Base-by-base conservation (phyloP, 2,113 vertebrate genomes). In the Lepus timidus region DNA sequence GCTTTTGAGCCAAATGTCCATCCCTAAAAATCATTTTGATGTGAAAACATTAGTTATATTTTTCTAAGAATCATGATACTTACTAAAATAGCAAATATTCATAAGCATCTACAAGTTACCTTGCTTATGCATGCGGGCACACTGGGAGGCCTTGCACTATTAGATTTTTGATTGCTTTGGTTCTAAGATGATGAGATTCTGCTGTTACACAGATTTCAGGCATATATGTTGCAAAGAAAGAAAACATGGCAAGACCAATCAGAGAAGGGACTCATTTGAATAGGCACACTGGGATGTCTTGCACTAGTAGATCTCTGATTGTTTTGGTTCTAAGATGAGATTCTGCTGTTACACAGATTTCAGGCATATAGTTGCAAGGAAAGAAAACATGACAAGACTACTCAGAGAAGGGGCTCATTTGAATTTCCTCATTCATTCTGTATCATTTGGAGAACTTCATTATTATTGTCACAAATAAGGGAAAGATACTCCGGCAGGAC, bases 21-120 rank as follows among this genome's bases (percentile, higher is more conserved):
- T 44, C 44, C 44, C 44, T 44, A 44, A 44, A 44, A 44, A 44
- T 44, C 44, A 44, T 44, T 92, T 82, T 90, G 68, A 90, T 79
- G n/a, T 88, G 58, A 87, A 96, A 96, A 93, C 52, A 55, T 62
- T 75, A 93, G 39, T 62, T 86, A 67, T 51, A 82, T 85, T 92
- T 95, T 92, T 61, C n/a, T 58, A 81, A 39, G 25, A 82, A 49
- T 85, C 51, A 87, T 58, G 58, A 33, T 52, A 75, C 75, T 93
- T 73, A 79, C 79, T 92, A 93, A 88, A 95, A 90, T 52, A 62
- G 88, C 61, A 92, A 76, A 49, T 61, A 58, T 70, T 95, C 52
- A 90, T 4, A 78, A 62, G 65, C 22, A 84, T 11, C 11, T 84
- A 87, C 89, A 91, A 87, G 67, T 79, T 33, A 70, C 4, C 31